Evolutionary conservation across 2,113 vertebrate genomes (phyloP), one percentile per base, ranked within the genome.

Genomic region (Rhineura floridana): DNA sequence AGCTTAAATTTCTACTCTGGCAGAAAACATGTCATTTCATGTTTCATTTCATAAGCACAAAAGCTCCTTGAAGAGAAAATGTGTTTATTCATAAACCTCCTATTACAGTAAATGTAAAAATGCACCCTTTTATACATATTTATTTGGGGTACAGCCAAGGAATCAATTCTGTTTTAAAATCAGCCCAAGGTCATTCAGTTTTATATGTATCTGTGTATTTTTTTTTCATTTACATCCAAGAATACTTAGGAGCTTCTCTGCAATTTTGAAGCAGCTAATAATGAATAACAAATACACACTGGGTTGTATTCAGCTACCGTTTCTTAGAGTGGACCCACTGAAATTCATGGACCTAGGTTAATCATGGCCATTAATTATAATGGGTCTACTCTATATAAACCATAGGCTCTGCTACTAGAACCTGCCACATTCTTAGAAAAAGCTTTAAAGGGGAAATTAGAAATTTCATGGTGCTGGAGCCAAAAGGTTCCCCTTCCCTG

Each of bases 1-100:
- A 85, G 89, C 72, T 2, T 5, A 59, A 13, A 36, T 70, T 81
- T 72, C 88, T 80, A 12, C 84, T 77, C 39, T 89, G 52, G 30
- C 70, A 87, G 87, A 83, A 95, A 93, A 89, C 33, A 78, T 1
- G n/a, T n/a, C n/a, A n/a, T n/a, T n/a, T n/a, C n/a, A n/a, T n/a
- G 70, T 83, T 88, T 77, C 75, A 36, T 3, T 86, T 39, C 81
- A n/a, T 83, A 79, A 87, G 88, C 52, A 91, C 88, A 42, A 82
- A 85, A 65, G 9, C 1, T 39, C 8, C 33, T 76, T 85, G 5
- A 72, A 81, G 90, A 55, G 36, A 7, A 72, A 81, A 92, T 48
- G 23, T 3, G 25, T 44, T 78, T 77, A 84, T 83, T 87, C 36
- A 55, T 25, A 87, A n/a, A 48, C 44, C 83, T 52, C 25, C 25